Evolutionary conservation across 2,888 invertebrate genomes (phyloP).

Genomic region (Meandrusa payeni): DNA sequence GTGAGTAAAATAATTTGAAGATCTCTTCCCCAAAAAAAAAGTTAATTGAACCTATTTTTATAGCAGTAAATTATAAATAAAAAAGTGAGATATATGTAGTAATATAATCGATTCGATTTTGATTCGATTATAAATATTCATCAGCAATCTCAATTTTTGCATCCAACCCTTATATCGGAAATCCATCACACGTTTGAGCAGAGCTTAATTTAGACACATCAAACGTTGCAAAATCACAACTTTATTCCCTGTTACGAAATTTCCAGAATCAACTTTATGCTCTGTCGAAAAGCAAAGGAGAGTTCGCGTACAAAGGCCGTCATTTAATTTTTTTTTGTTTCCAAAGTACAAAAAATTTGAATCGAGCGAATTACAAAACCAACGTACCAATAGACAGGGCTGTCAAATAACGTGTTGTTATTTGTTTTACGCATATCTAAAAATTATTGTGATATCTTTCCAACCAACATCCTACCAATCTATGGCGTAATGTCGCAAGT

Average conservation of each 20-base stretch:
- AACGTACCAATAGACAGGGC: constrained; percentile 51
- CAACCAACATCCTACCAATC: no score
- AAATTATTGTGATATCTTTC: no score
- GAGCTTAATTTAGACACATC: constrained; percentile 59
- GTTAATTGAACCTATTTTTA: no score
- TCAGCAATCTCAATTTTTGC: constrained; percentile 38
- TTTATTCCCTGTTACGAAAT: constrained; percentile 59
- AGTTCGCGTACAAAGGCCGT: constrained; percentile 63
- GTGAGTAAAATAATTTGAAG: no score
- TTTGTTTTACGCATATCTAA: no score
- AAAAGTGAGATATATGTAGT: no score
- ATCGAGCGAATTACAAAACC: constrained; percentile 69
- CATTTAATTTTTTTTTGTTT: constrained; percentile 62
- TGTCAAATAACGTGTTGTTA: constrained; percentile 29
- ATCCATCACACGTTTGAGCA: constrained; percentile 36
- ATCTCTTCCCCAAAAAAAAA: no score
- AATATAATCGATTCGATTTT: no score
- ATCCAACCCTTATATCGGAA: constrained; percentile 43
- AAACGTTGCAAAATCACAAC: constrained; percentile 64
- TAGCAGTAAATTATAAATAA: no score
- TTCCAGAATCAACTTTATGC: constrained; percentile 69
- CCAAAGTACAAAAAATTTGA: constrained; percentile 65
- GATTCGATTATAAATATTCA: constrained; percentile 42
- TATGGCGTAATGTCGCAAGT: no score
- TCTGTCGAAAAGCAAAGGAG: constrained; percentile 66